Conservation (phyloP, 2,113 vertebrate species). For the Pelecanoides urinatrix region DNA sequence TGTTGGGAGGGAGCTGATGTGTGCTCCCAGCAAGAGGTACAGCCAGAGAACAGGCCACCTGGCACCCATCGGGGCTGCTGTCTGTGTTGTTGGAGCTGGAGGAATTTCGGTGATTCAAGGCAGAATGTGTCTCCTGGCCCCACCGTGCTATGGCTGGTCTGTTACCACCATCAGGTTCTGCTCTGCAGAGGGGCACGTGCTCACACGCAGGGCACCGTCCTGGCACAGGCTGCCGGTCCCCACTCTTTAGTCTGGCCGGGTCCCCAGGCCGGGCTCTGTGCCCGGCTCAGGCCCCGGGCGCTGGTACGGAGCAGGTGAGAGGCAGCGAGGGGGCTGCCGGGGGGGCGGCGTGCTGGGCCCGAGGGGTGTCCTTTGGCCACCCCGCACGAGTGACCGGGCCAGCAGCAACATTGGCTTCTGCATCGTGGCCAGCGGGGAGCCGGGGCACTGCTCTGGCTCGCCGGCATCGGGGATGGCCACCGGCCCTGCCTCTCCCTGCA, state of each 20-base stretch:
- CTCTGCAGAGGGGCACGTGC: background rate
- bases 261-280: background rate
- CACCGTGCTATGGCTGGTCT: accelerated
- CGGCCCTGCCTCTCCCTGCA: background rate
- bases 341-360: accelerated
- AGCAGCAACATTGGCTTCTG: background rate
- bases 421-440: accelerated
- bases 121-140: background rate
- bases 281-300: background rate
- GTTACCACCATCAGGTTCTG: background rate
- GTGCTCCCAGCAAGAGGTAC: background rate
- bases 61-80: accelerated
- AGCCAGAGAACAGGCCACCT: background rate
- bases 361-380: no score
- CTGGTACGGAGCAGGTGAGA: background rate
- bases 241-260: background rate
- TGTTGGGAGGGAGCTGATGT: background rate
- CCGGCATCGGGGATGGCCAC: background rate
- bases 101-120: background rate
- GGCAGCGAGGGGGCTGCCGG: accelerated
- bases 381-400: accelerated
- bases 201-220: accelerated
- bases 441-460: accelerated
- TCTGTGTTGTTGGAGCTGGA: background rate
- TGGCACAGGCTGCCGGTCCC: background rate